Evolutionary conservation across 2,113 vertebrate genomes (phyloP), one percentile per base, ranked within the genome.

Genomic region (Tupaia tana): DNA sequence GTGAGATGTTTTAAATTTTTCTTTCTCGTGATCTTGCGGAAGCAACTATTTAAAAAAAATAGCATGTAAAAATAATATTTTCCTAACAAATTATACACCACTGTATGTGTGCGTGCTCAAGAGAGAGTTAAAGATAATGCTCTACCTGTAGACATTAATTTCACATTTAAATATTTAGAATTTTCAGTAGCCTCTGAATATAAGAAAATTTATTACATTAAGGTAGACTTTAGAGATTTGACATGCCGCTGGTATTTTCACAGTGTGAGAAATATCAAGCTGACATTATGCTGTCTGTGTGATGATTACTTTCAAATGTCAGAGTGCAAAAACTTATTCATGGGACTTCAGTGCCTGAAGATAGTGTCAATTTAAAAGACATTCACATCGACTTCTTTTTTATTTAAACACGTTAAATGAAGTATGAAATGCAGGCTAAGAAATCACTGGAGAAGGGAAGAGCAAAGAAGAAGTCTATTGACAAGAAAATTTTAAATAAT

Each of bases 251-350:
- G 98, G 85, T 98, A 98, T 98, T 98, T 98, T 98, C 98, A 92
- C 90, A 97, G 98, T 91, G 92, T 97, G 97, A 98, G 98, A 98
- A 98, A 98, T 98, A 98, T 93, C 98, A 98, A 96, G 98, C 98
- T 98, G 98, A 98, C 98, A 98, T 98, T 98, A 96, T 93, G 81
- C 97, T 97, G 96, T 97, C 98, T 98, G 95, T 97, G 97, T 97
- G 98, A 98, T 98, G 98, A 98, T 92, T 90, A 56, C 96, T 98
- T 97, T 88, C 96, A 98, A 98, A 98, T 98, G 98, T 98, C 98
- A 98, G 97, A 97, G 98, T 97, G 97, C 98, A 96, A 97, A 94
- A 97, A 98, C 97, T 96, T 97, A 97, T 97, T 98, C 97, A 92
- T 29, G 67, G 98, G 97, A 97, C 96, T 96, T 98, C 96, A 64